Evolutionary conservation across 2,797 vertebrate genomes (phyloP).

Genomic region (Halcyon smyrnensis): DNA sequence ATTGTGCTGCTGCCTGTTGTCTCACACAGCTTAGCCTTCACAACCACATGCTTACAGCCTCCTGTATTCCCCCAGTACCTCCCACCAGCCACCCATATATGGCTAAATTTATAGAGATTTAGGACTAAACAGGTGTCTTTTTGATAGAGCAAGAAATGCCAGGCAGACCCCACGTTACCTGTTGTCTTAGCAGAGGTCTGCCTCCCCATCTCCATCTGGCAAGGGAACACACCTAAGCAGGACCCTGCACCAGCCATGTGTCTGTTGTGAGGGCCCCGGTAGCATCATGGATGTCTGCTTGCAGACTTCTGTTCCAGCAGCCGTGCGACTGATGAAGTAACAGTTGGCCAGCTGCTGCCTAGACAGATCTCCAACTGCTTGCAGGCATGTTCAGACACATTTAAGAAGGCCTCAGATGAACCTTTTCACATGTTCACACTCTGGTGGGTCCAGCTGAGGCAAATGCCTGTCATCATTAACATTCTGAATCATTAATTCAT

Average conservation of each 20-base stretch:
- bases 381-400: background rate
- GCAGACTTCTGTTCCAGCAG: background rate
- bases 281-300: background rate
- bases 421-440: background rate
- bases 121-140: background rate
- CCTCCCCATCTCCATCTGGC: background rate
- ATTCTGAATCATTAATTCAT: background rate
- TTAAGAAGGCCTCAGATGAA: background rate
- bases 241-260: background rate
- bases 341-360: background rate
- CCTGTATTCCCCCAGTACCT: background rate
- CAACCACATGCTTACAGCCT: accelerated
- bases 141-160: background rate
- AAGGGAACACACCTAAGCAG: background rate
- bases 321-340: background rate
- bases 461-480: background rate
- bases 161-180: background rate
- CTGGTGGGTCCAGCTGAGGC: background rate
- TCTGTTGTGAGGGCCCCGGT: accelerated
- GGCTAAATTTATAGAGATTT: background rate
- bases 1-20: background rate
- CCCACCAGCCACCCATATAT: background rate
- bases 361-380: background rate
- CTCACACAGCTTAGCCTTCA: background rate
- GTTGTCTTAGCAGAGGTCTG: background rate